These are phyloP conservation scores for Danio albolineatus DNA, from an alignment of 2,797 vertebrate species.

Conservation along the genomic window DNA sequence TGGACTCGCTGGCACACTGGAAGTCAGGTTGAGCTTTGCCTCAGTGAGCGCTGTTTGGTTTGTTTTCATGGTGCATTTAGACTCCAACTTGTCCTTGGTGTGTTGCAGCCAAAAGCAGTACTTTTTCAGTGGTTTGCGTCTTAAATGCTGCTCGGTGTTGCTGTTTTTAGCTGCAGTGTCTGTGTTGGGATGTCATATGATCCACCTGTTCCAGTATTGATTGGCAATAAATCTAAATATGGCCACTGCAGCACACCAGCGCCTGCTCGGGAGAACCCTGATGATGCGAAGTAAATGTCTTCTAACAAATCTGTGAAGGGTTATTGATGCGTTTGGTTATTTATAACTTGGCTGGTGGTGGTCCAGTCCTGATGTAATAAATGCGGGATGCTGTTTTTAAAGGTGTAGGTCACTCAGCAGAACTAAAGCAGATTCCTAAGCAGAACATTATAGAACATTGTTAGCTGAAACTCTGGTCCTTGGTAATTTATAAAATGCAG, in stretches of 20 bases:
- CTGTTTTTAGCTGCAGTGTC: conserved; percentile 57
- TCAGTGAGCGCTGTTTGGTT: conserved; percentile 21
- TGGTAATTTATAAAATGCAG: too few relatives aligned
- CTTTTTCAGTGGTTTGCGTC: conserved; percentile 3
- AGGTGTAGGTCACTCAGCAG: too few relatives aligned
- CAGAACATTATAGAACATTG: too few relatives aligned
- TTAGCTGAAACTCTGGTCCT: too few relatives aligned
- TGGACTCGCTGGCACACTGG: neutral
- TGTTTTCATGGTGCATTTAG: neutral
- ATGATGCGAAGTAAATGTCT: neutral
- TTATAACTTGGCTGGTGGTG: neutral
- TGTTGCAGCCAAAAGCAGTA: neutral
- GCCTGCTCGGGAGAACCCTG: conserved; percentile 26
- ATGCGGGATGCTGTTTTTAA: too few relatives aligned
- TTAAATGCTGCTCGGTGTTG: conserved; percentile 47
- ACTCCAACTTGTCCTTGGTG: conserved; percentile 7
- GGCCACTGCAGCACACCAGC: conserved; percentile 43
- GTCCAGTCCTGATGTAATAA: neutral
- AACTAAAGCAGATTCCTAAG: too few relatives aligned
- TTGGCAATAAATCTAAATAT: conserved; percentile 60
- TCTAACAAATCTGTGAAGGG: neutral
- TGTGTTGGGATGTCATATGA: conserved; percentile 58
- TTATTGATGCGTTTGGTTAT: neutral
- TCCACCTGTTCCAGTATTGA: conserved; percentile 66
- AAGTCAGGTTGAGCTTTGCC: neutral